These are phyloP conservation scores for Lycocorax pyrrhopterus DNA, from an alignment of 2,113 vertebrate species.

Conservation along the genomic window DNA sequence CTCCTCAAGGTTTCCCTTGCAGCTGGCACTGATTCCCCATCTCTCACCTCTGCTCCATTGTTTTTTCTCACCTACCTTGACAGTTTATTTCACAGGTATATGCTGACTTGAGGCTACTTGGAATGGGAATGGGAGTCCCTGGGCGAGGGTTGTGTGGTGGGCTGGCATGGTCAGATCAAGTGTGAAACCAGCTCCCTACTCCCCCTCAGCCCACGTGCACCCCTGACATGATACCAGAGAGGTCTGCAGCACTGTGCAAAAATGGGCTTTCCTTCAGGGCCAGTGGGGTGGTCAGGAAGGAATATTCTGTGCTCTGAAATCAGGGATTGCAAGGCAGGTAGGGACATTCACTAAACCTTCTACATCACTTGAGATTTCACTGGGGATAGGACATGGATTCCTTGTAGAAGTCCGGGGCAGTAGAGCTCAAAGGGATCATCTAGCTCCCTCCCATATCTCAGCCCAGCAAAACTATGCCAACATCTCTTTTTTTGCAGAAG, in stretches of 20 bases:
- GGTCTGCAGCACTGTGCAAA: neutral
- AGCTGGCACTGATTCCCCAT: neutral
- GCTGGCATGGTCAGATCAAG: neutral
- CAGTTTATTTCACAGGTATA: neutral
- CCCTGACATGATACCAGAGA: fast-evolving
- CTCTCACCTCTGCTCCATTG: neutral
- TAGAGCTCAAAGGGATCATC: neutral
- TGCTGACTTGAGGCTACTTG: neutral
- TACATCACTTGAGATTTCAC: neutral
- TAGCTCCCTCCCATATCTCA: neutral
- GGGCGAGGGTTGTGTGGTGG: neutral
- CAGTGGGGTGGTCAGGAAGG: fast-evolving
- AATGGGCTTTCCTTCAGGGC: fast-evolving
- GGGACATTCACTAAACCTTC: neutral
- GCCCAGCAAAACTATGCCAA: neutral
- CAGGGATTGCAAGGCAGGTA: neutral
- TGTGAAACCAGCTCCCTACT: neutral
- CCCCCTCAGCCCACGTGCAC: fast-evolving
- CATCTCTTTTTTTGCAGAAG: neutral
- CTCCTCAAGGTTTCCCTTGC: neutral
- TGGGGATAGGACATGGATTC: neutral
- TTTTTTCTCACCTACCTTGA: neutral
- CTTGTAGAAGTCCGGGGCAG: neutral
- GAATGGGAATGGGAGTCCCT: neutral
- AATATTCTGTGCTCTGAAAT: neutral